Evolutionary conservation across 2,888 invertebrate species (phyloP), one percentile per base, ranked within the genome.

Genomic region (Catocala fraxini): DNA sequence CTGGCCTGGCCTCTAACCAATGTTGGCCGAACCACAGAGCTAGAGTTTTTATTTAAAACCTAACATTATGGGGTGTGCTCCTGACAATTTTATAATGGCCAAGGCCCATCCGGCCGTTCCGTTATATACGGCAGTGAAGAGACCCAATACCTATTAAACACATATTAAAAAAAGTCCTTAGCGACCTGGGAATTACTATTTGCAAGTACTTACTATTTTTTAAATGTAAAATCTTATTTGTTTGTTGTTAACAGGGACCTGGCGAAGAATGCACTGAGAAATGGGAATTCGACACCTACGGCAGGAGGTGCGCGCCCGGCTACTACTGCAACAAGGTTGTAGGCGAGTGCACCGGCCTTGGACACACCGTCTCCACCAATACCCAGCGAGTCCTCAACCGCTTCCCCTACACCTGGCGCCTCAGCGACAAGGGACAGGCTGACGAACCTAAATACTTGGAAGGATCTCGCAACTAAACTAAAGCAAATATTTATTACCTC

Each of bases 211-310:
- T 35, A 35, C 35, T 5, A 39, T 39, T 39, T 7, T 35, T 39
- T 25, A 25, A 25, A 39, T 39, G 7, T 39, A 39, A 0, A 0
- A 39, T 6, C 9, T 1, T 39, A 39, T 9, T 51, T 6, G 4
- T 56, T 48, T 15, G 1, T 39, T 59, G 10, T 56, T 43, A 41
- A 15, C 73, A 92, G 92, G 92, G 91, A 2, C 89, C 91, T 0
- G 79, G 86, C 6, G 90, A 93, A 56, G 80, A 82, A n/a, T 93
- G 93, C 77, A 91, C 93, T 0, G 91, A 88, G 68, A 91, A 90
- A 65, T 85, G 85, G 71, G 82, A 83, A 46, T 80, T 80, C 63
- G 91, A 93, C 65, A 71, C 76, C 4, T 90, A 81, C 64, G 91
- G 90, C 0, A 87, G 87, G 68, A 88, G 86, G 64, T 93, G 93